Evolutionary conservation across 2,113 vertebrate genomes (phyloP).

Genomic region (Prunella fulvescens): DNA sequence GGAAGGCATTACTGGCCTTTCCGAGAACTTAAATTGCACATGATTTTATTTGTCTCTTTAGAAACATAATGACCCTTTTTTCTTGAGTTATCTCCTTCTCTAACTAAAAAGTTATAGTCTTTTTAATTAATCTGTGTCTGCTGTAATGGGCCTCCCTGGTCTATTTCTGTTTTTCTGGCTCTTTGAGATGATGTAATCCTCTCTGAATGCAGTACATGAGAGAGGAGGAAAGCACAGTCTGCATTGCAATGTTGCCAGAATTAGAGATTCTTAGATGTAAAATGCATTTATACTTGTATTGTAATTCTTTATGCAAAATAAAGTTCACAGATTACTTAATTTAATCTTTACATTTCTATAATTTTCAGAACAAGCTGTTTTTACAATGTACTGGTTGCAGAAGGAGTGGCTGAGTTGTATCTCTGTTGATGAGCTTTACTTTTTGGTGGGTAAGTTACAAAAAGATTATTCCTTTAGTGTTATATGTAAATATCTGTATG

Average conservation of each 20-base stretch:
- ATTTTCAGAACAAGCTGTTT: neutral
- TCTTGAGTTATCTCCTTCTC: conserved; percentile 2
- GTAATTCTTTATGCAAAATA: neutral
- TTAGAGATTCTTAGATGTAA: neutral
- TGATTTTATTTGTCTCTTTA: conserved; percentile 51
- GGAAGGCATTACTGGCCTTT: conserved; percentile 38
- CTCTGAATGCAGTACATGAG: neutral
- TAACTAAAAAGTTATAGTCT: conserved; percentile 25
- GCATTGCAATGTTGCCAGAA: neutral
- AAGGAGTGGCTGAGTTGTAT: conserved; percentile 48
- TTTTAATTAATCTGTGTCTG: conserved; percentile 23
- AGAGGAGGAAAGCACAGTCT: neutral
- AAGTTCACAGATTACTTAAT: neutral
- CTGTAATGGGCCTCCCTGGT: neutral
- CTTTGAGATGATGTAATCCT: neutral
- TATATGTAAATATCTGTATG: conserved; percentile 16
- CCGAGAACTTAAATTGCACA: conserved; percentile 26
- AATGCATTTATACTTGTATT: neutral
- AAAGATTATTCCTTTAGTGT: conserved; percentile 14
- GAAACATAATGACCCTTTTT: conserved; percentile 20
- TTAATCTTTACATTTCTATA: neutral
- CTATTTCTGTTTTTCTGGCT: conserved; percentile 8
- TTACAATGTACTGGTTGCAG: conserved; percentile 21
- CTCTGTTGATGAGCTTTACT: neutral
- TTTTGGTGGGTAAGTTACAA: neutral